These are phyloP conservation scores for Chrysoperla carnea DNA, from an alignment of 1,140 invertebrate species.

Conservation along the genomic window DNA sequence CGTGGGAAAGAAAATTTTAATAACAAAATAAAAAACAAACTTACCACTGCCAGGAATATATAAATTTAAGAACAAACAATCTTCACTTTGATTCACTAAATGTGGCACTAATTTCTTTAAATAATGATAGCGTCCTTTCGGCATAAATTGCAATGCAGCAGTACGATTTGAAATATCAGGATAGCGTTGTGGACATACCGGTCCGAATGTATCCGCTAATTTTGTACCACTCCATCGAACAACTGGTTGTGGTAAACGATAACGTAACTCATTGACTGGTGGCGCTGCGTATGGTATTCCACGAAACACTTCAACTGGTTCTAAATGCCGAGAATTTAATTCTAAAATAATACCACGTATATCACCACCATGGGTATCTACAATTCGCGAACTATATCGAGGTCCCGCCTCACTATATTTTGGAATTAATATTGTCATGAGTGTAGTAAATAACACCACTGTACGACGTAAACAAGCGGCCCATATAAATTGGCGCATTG, in stretches of 20 bases:
- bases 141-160: conserved; percentile 46
- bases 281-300: conserved; percentile 72
- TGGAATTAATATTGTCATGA: conserved; percentile 1
- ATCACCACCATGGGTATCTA: conserved; percentile 43
- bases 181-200: conserved; percentile 59
- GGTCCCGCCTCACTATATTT: conserved; percentile 20
- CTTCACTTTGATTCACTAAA: conserved; percentile 67
- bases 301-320: conserved; percentile 63
- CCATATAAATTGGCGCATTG: conserved; percentile 20
- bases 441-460: conserved; percentile 14
- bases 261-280: conserved; percentile 50
- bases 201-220: conserved; percentile 51
- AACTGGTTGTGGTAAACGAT: conserved; percentile 48
- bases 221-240: conserved; percentile 51
- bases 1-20: too few species aligned
- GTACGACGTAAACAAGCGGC: conserved; percentile 15
- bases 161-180: conserved; percentile 56
- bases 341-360: conserved; percentile 54
- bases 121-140: conserved; percentile 44
- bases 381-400: conserved; percentile 40
- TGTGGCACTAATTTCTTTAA: conserved; percentile 41
- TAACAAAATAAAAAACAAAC: too few species aligned
- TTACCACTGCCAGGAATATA: conserved; percentile 70
- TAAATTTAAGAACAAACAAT: conserved; percentile 79
- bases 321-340: conserved; percentile 52